These are phyloP conservation scores for Cotesia typhae DNA, from an alignment of 1,140 invertebrate genomes.

Conservation along the genomic window DNA sequence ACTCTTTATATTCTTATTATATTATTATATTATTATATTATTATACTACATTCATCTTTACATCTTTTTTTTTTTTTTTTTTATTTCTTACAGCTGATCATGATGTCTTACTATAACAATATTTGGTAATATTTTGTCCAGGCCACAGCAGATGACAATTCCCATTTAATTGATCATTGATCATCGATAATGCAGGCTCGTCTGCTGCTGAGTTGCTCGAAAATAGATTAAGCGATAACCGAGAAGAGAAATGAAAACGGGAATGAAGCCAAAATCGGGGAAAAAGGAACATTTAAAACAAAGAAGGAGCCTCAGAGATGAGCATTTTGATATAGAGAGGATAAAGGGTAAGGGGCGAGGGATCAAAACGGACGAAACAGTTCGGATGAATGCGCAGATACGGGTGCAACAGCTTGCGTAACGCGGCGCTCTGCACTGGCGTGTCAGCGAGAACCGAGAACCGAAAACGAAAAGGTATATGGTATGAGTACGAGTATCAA, in stretches of 20 bases:
- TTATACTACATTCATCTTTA: background rate
- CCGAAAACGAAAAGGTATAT: no score
- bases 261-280: no score
- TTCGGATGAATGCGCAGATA: slow-evolving; percentile 68
- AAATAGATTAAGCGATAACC: no score
- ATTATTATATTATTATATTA: no score
- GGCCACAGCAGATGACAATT: no score
- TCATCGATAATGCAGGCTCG: no score
- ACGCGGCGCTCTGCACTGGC: slow-evolving; percentile 53
- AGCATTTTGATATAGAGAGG: slow-evolving; percentile 31
- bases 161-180: no score
- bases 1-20: background rate
- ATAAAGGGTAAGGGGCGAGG: slow-evolving; percentile 43
- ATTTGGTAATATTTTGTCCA: background rate
- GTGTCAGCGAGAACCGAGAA: slow-evolving; percentile 16
- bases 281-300: slow-evolving; percentile 53
- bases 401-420: slow-evolving; percentile 68
- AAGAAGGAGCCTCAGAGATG: slow-evolving; percentile 46
- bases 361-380: slow-evolving; percentile 59
- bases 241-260: no score
- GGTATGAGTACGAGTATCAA: no score
- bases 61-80: no score
- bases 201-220: no score
- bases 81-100: background rate
- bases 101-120: background rate